Percentiles rank a stretch among this genome's conserved stretches.
These are phyloP conservation scores for Acinonyx jubatus DNA, from an alignment of 2,113 vertebrate species.

Conservation along the genomic window DNA sequence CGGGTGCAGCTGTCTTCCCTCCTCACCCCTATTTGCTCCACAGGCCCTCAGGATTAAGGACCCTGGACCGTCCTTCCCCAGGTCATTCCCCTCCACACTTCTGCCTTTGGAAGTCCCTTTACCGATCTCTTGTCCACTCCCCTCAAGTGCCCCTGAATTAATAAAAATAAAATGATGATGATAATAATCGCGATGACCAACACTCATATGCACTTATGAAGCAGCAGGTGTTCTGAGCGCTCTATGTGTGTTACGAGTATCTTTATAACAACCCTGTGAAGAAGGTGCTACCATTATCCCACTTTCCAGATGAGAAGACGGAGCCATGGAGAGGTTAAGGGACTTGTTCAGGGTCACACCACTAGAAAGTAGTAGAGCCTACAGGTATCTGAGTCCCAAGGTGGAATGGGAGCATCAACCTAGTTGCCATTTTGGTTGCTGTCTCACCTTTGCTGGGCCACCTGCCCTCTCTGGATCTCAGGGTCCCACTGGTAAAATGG, in stretches of 20 bases:
- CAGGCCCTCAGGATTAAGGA: background rate
- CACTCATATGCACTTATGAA: background rate
- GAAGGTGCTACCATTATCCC: background rate
- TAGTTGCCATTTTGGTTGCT: background rate
- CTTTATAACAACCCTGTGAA: background rate
- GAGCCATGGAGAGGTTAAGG: background rate
- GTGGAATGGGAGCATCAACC: background rate
- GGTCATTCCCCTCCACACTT: background rate
- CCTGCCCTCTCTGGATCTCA: background rate
- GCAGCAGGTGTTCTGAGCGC: background rate
- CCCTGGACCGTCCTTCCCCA: background rate
- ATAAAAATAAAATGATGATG: background rate
- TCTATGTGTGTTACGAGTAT: background rate
- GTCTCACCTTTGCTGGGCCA: background rate
- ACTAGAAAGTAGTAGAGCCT: background rate
- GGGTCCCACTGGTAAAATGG: background rate
- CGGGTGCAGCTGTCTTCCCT: no score
- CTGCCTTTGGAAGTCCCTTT: background rate
- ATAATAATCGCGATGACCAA: background rate
- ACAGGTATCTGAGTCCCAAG: background rate
- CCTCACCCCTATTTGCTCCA: background rate
- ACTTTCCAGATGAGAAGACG: background rate
- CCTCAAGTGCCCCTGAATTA: background rate
- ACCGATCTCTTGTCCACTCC: background rate
- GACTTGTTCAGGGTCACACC: background rate